phyloP scores from a whole-genome alignment of 2,797 vertebrate genomes.

The Eremophila alpestris region DNA sequence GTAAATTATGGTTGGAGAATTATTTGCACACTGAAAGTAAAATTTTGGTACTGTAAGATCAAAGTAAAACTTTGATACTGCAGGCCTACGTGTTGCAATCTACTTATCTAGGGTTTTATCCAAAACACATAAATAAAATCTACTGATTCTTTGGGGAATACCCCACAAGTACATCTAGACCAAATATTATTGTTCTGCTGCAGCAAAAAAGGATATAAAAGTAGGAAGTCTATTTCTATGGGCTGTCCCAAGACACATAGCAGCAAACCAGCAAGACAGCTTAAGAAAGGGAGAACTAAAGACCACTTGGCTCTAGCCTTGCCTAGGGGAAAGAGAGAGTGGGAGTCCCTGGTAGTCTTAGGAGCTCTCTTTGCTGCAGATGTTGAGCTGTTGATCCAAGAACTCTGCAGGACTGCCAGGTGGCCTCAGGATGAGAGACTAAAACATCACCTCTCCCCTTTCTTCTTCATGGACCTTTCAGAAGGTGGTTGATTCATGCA shows the following conservation, averaged over 20 bases:
- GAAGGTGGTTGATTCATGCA: not conserved
- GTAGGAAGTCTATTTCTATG: not conserved
- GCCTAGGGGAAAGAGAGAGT: not conserved
- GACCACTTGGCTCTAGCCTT: not conserved
- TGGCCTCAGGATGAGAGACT: not conserved
- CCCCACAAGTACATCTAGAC: not conserved
- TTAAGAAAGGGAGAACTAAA: not conserved
- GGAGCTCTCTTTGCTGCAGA: not conserved
- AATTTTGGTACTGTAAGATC: not conserved
- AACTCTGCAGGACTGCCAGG: not conserved
- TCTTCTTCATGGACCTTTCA: not conserved
- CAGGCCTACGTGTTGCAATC: not conserved
- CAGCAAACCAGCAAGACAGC: not conserved
- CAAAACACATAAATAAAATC: not conserved
- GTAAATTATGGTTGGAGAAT: not conserved
- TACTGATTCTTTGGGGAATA: not conserved
- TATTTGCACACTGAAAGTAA: not conserved
- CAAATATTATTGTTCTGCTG: not conserved
- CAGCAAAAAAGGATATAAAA: not conserved
- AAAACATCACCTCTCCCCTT: not conserved
- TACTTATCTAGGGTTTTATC: not conserved
- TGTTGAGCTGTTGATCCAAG: accelerated
- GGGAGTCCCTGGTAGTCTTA: accelerated
- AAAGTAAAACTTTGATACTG: no score
- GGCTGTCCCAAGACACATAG: not conserved